Conservation (phyloP, 1,140 invertebrate genomes). For the Bombus confusus region DNA sequence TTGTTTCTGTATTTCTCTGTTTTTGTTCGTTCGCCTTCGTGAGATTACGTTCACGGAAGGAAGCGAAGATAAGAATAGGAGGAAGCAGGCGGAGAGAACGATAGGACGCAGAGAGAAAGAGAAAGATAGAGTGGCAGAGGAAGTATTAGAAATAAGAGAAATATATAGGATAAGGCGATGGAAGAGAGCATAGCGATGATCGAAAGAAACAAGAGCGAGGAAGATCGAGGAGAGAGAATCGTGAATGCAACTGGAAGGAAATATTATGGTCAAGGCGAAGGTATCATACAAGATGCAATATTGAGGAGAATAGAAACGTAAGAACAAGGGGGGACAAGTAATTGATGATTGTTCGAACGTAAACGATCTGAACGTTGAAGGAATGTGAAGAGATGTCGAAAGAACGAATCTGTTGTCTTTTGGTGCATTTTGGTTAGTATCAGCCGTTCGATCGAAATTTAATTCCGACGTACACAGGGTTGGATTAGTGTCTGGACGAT, state of each 20-base stretch:
- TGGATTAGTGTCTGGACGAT: slow-evolving; percentile 45
- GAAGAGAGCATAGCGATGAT: slow-evolving; percentile 40
- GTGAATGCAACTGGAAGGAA: neutral
- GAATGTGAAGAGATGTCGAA: slow-evolving; percentile 25
- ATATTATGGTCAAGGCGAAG: neutral
- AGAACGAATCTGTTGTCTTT: slow-evolving; percentile 35
- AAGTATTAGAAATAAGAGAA: neutral
- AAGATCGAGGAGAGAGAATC: neutral
- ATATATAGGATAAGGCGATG: neutral
- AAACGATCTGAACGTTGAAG: slow-evolving; percentile 34
- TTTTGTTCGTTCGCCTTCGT: slow-evolving; percentile 51
- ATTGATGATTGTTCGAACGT: slow-evolving; percentile 38
- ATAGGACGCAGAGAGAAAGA: slow-evolving; percentile 47
- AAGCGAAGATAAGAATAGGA: slow-evolving; percentile 41
- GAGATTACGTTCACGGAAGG: slow-evolving; percentile 48
- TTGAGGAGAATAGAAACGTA: neutral
- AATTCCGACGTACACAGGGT: neutral
- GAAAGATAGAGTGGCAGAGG: slow-evolving; percentile 14
- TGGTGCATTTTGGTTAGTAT: slow-evolving; percentile 23
- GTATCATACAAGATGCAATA: neutral
- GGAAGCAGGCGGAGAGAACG: slow-evolving; percentile 56
- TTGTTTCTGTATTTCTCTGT: slow-evolving; percentile 50
- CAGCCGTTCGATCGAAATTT: slow-evolving; percentile 3
- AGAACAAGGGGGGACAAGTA: neutral
- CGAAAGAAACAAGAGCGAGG: neutral